A percentile compares a stretch with the other conserved stretches of the same genome.
These are phyloP conservation scores for Phrixothrix hirtus DNA, from an alignment of 2,888 invertebrate species.

Conservation along the genomic window DNA sequence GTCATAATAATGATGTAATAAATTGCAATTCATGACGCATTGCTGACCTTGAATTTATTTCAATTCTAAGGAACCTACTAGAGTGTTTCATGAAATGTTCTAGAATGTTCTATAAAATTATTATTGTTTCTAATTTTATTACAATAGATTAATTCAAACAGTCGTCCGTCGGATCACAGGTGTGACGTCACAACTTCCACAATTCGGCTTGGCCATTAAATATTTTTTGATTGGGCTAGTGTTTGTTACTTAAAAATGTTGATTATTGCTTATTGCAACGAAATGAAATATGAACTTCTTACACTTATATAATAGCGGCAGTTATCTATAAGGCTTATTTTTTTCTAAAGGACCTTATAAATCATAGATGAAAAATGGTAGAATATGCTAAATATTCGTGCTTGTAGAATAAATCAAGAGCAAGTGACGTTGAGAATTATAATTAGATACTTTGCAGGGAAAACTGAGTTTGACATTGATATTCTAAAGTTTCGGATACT, in stretches of 20 bases:
- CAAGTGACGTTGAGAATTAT: constrained; percentile 11
- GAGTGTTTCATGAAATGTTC: no score
- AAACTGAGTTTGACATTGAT: background rate
- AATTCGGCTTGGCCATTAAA: no score
- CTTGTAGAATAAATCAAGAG: constrained; percentile 16
- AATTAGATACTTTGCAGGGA: constrained; percentile 8
- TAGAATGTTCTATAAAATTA: no score
- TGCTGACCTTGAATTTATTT: no score
- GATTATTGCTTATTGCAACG: background rate
- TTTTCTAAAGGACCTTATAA: constrained; percentile 1
- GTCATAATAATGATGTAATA: no score
- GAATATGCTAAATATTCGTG: constrained; percentile 20
- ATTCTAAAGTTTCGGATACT: background rate
- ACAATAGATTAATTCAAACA: no score
- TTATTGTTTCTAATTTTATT: no score
- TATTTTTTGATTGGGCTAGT: no score
- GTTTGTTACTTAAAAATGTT: background rate
- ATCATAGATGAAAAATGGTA: constrained; percentile 14
- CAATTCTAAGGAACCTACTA: no score
- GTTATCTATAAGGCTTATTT: background rate
- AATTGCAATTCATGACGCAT: no score
- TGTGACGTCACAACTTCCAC: no score
- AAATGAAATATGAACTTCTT: background rate
- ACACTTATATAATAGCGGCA: background rate
- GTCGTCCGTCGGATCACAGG: no score